Conservation (phyloP, 64 coral and sea anemone species). For the Trachythela sp. region DNA sequence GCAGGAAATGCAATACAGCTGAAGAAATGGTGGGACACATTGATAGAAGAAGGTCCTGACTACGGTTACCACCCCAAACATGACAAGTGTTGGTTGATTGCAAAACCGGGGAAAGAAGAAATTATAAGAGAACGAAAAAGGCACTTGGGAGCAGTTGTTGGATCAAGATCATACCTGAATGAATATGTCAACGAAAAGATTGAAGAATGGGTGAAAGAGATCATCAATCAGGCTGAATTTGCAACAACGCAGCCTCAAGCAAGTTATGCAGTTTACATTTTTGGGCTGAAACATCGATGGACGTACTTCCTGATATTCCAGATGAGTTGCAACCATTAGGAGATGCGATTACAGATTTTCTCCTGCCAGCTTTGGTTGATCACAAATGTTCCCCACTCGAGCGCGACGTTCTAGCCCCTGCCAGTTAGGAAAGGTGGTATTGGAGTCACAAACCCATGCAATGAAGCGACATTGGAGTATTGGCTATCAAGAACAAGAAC, state of each 20-base stretch:
- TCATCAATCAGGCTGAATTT: not conserved
- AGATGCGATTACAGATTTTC: not conserved
- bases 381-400: not conserved
- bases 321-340: not conserved
- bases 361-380: not conserved
- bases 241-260: constrained; percentile 2
- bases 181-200: constrained; percentile 4
- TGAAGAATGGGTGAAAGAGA: not conserved
- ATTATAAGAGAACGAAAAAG: not conserved
- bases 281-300: constrained; percentile 5
- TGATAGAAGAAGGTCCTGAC: too few species aligned
- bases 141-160: not conserved
- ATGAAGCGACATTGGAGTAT: not conserved
- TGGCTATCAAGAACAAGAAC: not conserved
- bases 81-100: too few species aligned
- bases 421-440: not conserved
- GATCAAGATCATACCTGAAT: not conserved
- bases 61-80: too few species aligned
- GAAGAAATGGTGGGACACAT: too few species aligned
- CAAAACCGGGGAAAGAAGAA: too few species aligned
- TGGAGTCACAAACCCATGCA: not conserved
- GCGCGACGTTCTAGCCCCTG: not conserved
- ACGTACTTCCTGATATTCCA: not conserved
- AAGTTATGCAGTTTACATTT: not conserved
- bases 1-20: too few species aligned